Evolutionary conservation across 2,113 vertebrate species (phyloP).

Genomic region (Nicator chloris): DNA sequence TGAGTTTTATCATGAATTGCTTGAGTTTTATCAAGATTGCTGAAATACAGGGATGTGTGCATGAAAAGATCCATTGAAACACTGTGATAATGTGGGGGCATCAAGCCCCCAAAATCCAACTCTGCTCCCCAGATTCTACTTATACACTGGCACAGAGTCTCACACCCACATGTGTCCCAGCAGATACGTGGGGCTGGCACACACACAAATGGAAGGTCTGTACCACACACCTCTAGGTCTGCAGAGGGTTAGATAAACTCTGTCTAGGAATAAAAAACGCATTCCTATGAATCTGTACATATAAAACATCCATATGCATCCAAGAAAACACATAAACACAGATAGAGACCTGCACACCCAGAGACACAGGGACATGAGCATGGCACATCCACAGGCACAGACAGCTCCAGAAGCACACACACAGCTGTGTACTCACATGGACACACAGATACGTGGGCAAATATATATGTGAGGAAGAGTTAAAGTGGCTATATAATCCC

Average conservation of each 20-base stretch:
- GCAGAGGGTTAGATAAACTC: not conserved
- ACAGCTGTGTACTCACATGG: not conserved
- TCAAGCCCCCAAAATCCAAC: not conserved
- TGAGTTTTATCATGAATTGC: not conserved
- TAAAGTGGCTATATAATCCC: not conserved
- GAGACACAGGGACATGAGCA: not conserved
- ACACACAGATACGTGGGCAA: not conserved
- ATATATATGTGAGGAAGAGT: not conserved
- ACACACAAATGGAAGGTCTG: not conserved
- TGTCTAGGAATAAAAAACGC: not conserved
- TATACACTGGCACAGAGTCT: not conserved
- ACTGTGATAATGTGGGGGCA: not conserved
- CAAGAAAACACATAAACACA: not conserved
- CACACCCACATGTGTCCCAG: not conserved
- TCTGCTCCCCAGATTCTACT: accelerated
- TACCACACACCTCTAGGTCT: not conserved
- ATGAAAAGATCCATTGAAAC: not conserved
- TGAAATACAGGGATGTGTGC: not conserved
- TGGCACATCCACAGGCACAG: not conserved
- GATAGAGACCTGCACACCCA: not conserved
- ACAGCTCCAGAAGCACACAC: not conserved
- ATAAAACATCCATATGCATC: not conserved
- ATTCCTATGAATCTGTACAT: not conserved
- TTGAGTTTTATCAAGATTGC: not conserved
- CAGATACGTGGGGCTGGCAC: not conserved